Base-by-base conservation (phyloP, 2,797 vertebrate genomes). In the Periophthalmus magnuspinnatus region DNA sequence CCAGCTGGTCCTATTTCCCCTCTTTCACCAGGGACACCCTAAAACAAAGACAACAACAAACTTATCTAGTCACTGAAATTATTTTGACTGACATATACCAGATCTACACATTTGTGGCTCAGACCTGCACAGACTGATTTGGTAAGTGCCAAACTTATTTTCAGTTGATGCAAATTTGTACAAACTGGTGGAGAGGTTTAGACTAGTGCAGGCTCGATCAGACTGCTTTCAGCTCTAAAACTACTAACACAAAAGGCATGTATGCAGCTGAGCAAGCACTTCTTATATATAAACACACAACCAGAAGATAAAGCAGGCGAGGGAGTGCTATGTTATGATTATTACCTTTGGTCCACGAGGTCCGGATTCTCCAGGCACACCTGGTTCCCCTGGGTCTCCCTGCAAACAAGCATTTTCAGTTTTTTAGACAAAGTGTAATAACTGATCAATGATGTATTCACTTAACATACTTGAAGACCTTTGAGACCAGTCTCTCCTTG, bases 311-410 rank as follows among this genome's bases (percentile, higher is more conserved):
- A 19, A 54, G n/a, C 50, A 54, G 50, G n/a, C 6, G 3, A 54
- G n/a, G 1, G 9, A 54, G n/a, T 54, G 19, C 1, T 54, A 59
- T 33, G 11, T 45, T 50, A 28, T n/a, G 58, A 11, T 9, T 57
- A 77, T 80, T 41, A 94, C 93, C 88, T 82, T 77, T 19, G 79
- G 76, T 86, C 91, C 93, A 24, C 72, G 71, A 2, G 68, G 69
- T 45, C 92, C 91, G 48, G 77, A 84, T 80, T 81, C 77, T 70
- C 93, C 91, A 3, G 63, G 66, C 33, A 86, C 61, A 1, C 93
- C 91, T 57, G 82, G 80, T 19, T 87, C 81, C 6, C 93, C 93
- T 69, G 55, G 62, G 2, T 91, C 90, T 73, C 93, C 93, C 93
- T 95, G 64, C 14, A 60, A 64, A 47, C 62, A 64, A 48, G 22